Conservation (phyloP, 2,797 vertebrate genomes). For the Balearica regulorum region DNA sequence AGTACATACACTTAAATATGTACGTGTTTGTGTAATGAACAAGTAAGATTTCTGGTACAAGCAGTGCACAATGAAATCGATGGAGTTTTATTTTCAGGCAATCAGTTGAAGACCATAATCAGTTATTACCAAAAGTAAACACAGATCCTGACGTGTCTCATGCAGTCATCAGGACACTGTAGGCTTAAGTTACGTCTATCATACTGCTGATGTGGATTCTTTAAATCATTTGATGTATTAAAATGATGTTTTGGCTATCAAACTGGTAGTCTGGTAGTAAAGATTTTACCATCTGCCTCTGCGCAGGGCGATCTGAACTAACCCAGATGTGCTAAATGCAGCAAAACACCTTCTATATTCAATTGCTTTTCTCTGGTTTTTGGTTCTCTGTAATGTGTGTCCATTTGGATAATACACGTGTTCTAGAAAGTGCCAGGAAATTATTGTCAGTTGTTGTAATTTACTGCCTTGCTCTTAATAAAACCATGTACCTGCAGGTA, state of each 20-base stretch:
- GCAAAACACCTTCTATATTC: background rate
- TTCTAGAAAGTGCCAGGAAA: background rate
- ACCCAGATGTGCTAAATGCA: background rate
- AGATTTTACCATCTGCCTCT: background rate
- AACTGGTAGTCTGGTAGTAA: background rate
- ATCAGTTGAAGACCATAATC: background rate
- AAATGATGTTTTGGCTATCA: background rate
- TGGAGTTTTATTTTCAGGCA: background rate
- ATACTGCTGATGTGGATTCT: background rate
- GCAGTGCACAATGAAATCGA: background rate
- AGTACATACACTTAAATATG: background rate
- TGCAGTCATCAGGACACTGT: background rate
- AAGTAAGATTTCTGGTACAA: background rate
- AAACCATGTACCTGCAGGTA: background rate
- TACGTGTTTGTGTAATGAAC: background rate
- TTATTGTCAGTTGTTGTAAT: background rate
- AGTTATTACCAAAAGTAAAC: background rate
- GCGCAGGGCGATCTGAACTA: background rate
- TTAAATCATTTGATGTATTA: background rate
- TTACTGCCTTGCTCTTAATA: background rate
- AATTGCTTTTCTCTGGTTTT: background rate
- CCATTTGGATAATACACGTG: rapidly evolving
- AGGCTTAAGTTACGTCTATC: background rate
- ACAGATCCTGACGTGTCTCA: background rate
- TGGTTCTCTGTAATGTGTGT: background rate